Percentiles rank a stretch among this genome's conserved stretches.
These are phyloP conservation scores for Eledona agricola DNA, from an alignment of 2,888 invertebrate species.

Conservation along the genomic window DNA sequence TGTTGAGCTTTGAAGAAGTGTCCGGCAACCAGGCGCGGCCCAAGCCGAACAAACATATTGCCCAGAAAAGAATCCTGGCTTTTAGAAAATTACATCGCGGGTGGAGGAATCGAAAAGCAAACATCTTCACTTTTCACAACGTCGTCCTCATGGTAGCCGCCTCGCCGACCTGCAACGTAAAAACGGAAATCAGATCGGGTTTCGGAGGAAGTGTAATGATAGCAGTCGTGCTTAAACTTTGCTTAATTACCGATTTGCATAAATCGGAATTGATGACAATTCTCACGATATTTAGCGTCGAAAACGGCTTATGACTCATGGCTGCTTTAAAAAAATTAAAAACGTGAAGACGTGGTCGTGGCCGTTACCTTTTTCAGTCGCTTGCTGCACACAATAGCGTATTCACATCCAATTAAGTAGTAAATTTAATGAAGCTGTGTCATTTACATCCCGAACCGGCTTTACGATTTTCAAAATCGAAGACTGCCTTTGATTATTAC, in stretches of 20 bases:
- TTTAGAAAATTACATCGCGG: constrained; percentile 13
- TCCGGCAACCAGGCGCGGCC: constrained; percentile 76
- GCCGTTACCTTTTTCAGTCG: constrained; percentile 37
- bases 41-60: constrained; percentile 42
- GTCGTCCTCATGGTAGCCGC: constrained; percentile 21
- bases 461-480: constrained; percentile 1
- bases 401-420: constrained; percentile 35
- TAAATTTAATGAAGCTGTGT: constrained; percentile 29
- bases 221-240: constrained; percentile 13
- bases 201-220: no score
- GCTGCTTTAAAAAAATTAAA: constrained; percentile 30
- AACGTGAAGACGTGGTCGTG: constrained; percentile 35
- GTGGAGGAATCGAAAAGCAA: constrained; percentile 9
- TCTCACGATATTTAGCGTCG: constrained; percentile 31
- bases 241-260: constrained; percentile 27
- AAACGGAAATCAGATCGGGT: no score
- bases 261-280: constrained; percentile 14
- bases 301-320: constrained; percentile 34
- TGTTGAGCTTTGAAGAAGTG: constrained; percentile 72
- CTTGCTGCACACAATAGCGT: constrained; percentile 28
- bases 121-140: constrained; percentile 25
- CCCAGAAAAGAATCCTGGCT: constrained; percentile 18
- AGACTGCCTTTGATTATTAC: constrained; percentile 21
- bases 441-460: constrained; percentile 16
- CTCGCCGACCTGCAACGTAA: constrained; percentile 28